Evolutionary conservation across 2,113 vertebrate genomes (phyloP), one percentile per base, ranked within the genome.

Genomic region (Cebus imitator): DNA sequence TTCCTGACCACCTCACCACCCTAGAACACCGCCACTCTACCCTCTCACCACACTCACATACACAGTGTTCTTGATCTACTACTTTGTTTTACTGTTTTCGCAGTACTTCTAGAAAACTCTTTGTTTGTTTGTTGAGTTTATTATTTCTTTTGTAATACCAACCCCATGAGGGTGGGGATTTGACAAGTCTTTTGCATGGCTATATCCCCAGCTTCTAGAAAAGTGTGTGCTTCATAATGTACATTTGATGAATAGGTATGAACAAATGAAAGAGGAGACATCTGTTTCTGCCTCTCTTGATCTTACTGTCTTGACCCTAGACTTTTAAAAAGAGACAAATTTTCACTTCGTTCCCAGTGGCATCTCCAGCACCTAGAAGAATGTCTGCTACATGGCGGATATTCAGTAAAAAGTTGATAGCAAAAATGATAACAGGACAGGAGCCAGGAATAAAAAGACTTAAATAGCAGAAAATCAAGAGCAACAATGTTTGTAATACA

Each of bases 401-500:
- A 27, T 52, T 79, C 25, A 84, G n/a, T 70, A 70, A 50, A 18
- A 50, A 27, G n/a, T 3, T 76, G 23, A 61, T 45, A 40, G 4
- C 13, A 68, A 91, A 94, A 86, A 50, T 50, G 9, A 87, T 75
- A 43, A 3, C 32, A 78, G 64, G 10, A 45, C 5, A 68, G 55
- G 25, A 81, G 25, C 7, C 5, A 32, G 45, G 72, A 80, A 70
- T 12, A 48, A 91, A 86, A 84, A 43, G 21, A 91, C 16, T 21
- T 55, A 14, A 84, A 72, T 84, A n/a, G 18, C 21, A 82, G 43
- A 92, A 93, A 96, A 87, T 50, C 17, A 48, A 80, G 52, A 64
- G 18, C 4, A 48, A 95, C 84, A 87, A 30, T 75, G 4, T 66
- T 14, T 86, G 10, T 37, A 40, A 96, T 3, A 68, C 27, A 86